Evolutionary conservation across 2,113 vertebrate genomes (phyloP).

Genomic region (Bubo bubo): DNA sequence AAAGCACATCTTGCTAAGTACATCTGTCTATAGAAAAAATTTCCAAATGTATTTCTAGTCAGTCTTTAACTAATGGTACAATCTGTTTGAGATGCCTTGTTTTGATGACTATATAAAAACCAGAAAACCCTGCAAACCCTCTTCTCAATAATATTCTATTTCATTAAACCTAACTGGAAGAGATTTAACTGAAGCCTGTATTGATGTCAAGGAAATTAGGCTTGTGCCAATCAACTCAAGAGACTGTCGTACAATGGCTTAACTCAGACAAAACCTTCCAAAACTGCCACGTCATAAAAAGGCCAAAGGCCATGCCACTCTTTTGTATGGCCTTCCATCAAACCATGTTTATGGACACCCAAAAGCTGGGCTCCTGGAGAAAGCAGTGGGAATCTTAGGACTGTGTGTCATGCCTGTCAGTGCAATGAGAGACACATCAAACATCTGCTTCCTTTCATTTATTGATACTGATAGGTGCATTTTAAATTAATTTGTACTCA

Average conservation of each 20-base stretch:
- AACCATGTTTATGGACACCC: slow-evolving; percentile 34
- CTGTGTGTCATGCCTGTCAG: slow-evolving; percentile 62
- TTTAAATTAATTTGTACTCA: slow-evolving; percentile 63
- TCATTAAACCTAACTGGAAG: not conserved
- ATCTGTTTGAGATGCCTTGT: not conserved
- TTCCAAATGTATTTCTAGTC: not conserved
- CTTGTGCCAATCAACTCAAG: slow-evolving; percentile 35
- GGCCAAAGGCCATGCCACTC: slow-evolving; percentile 35
- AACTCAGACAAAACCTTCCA: slow-evolving; percentile 48
- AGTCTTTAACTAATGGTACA: not conserved
- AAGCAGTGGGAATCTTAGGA: slow-evolving; percentile 33
- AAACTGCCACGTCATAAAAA: slow-evolving; percentile 14
- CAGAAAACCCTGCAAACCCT: fast-evolving
- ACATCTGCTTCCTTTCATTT: slow-evolving; percentile 73
- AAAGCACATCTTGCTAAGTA: not conserved
- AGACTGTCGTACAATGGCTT: slow-evolving; percentile 12
- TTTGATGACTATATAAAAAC: not conserved
- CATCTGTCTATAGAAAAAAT: not conserved
- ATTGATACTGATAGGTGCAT: slow-evolving; percentile 69
- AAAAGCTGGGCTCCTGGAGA: slow-evolving; percentile 50
- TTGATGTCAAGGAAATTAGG: slow-evolving; percentile 22
- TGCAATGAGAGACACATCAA: slow-evolving; percentile 64
- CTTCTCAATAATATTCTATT: not conserved
- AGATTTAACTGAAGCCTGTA: not conserved
- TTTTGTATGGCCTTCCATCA: slow-evolving; percentile 46